phyloP scores from a whole-genome alignment of 2,888 invertebrate species.

The Eristalinus sepulchralis region DNA sequence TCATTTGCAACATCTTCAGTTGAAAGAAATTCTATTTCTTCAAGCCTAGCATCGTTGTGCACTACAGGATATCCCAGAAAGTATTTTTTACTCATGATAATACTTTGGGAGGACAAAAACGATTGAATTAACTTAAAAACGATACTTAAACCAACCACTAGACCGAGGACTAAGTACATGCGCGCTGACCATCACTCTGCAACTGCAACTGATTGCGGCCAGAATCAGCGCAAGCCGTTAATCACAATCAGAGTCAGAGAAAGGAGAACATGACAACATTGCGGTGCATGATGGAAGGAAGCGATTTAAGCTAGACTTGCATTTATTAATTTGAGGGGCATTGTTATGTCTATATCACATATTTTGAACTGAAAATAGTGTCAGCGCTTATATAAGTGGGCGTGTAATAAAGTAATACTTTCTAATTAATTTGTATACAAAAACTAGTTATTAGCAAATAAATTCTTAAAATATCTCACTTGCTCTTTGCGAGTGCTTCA shows the following conservation, averaged over 20 bases:
- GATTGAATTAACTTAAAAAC: conserved; percentile 22
- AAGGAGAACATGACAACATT: too few relatives aligned
- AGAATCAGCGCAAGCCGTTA: not conserved
- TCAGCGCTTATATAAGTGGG: too few relatives aligned
- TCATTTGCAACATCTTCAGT: conserved; percentile 14
- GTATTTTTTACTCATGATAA: conserved; percentile 43
- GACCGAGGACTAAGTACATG: conserved; percentile 5
- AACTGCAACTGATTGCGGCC: not conserved
- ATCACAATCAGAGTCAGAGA: not conserved
- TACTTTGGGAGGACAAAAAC: conserved; percentile 2
- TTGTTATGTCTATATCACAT: too few relatives aligned
- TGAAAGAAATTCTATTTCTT: conserved; percentile 58
- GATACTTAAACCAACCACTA: not conserved
- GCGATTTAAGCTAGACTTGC: too few relatives aligned
- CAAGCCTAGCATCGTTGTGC: conserved; percentile 2
- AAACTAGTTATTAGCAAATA: too few relatives aligned
- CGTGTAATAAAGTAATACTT: too few relatives aligned
- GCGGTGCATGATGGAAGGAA: too few relatives aligned
- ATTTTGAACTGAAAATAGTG: too few relatives aligned
- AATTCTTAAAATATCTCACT: too few relatives aligned
- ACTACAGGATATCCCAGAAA: conserved; percentile 30
- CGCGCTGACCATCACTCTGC: conserved; percentile 2
- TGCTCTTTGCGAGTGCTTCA: too few relatives aligned
- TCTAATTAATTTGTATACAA: too few relatives aligned
- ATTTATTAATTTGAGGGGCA: too few relatives aligned